Conservation (phyloP, 2,888 invertebrate species). For the Lapara coniferarum region DNA sequence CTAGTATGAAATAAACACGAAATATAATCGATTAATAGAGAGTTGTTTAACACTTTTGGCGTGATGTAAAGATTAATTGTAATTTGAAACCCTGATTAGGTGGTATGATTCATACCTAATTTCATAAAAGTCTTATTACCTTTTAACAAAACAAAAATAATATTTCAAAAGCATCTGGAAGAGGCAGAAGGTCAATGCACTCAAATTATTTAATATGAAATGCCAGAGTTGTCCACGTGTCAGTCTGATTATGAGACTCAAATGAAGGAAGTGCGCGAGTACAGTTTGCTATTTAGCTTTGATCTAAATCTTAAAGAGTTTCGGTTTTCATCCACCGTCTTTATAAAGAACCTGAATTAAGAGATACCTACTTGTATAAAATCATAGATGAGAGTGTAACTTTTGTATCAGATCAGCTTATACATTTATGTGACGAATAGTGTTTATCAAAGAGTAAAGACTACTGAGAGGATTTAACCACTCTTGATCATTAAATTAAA, state of each 20-base stretch:
- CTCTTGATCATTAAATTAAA: no score
- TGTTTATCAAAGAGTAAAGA: no score
- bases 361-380: no score
- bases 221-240: background rate
- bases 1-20: background rate
- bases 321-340: no score
- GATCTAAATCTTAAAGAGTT: background rate
- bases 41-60: background rate
- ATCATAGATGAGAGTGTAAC: no score
- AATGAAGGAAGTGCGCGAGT: background rate
- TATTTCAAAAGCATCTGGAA: background rate
- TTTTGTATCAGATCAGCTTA: no score
- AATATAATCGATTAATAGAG: background rate
- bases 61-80: background rate
- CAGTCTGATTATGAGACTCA: background rate
- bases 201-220: background rate
- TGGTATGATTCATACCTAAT: no score
- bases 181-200: constrained; percentile 5
- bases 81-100: background rate
- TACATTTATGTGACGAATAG: no score
- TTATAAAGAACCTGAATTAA: no score
- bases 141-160: background rate
- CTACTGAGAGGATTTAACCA: no score
- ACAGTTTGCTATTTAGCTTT: background rate
- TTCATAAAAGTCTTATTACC: no score